Evolutionary conservation across 2,888 invertebrate genomes (phyloP).

Genomic region (Brachynemurus nebulosus): DNA sequence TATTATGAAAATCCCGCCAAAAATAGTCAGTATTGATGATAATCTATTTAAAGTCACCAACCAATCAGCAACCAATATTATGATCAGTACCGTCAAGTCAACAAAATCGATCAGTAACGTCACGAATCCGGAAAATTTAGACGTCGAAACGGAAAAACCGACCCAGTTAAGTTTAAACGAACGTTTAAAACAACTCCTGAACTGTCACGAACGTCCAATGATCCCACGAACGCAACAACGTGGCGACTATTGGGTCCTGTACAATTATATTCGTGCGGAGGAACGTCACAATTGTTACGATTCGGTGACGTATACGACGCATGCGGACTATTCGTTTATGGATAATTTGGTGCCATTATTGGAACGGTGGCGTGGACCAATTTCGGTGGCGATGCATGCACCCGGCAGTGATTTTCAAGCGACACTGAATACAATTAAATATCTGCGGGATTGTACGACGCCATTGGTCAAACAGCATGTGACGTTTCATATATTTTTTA

Average conservation of each 20-base stretch:
- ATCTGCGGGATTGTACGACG: constrained; percentile 61
- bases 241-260: constrained; percentile 66
- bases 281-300: constrained; percentile 57
- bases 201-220: constrained; percentile 29
- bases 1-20: not conserved
- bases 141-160: not conserved
- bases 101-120: not conserved
- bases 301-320: constrained; percentile 81
- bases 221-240: constrained; percentile 30
- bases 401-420: constrained; percentile 70
- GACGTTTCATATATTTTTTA: constrained; percentile 83
- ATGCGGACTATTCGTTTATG: constrained; percentile 82
- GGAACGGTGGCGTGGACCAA: constrained; percentile 75
- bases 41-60: not conserved
- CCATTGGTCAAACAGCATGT: constrained; percentile 62
- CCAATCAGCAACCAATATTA: not conserved
- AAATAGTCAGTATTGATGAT: not conserved
- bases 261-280: constrained; percentile 69
- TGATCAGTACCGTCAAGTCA: not conserved
- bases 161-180: not conserved
- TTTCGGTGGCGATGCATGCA: constrained; percentile 77
- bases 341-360: constrained; percentile 77
- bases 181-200: constrained; percentile 20
- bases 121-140: not conserved
- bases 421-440: constrained; percentile 66